Percentiles rank a stretch among this genome's conserved stretches.
Evolutionary conservation across 2,797 vertebrate genomes (phyloP).

Genomic region (Pantherophis vulpinus): DNA sequence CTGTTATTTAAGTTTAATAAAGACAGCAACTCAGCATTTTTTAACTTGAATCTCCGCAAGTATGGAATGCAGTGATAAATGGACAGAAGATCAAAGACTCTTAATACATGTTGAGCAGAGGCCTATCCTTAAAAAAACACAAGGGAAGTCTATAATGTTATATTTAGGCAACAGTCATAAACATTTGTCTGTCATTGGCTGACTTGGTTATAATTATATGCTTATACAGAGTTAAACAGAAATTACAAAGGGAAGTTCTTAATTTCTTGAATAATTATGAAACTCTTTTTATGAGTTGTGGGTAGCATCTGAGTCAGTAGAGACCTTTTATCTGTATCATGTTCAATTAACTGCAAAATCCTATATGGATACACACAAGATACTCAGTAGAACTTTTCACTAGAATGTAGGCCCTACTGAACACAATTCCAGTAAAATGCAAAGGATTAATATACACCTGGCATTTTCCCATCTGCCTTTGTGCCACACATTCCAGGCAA

Average conservation of each 20-base stretch:
- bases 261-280: not conserved
- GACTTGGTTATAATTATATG: not conserved
- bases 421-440: not conserved
- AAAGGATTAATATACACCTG: not conserved
- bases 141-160: not conserved
- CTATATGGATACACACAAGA: not conserved
- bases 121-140: not conserved
- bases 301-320: not conserved
- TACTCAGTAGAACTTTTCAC: not conserved
- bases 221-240: not conserved
- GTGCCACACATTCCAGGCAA: not conserved
- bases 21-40: not conserved
- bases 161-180: not conserved
- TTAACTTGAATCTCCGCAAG: not conserved
- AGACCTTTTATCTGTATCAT: not conserved
- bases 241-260: not conserved
- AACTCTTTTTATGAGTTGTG: not conserved
- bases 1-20: not conserved
- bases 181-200: not conserved
- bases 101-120: not conserved
- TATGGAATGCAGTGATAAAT: not conserved
- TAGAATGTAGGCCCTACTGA: not conserved
- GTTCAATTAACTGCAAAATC: not conserved
- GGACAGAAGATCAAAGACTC: not conserved
- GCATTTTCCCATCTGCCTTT: not conserved